Conservation (phyloP, 2,797 vertebrate species). For the Knipowitschia caucasica region DNA sequence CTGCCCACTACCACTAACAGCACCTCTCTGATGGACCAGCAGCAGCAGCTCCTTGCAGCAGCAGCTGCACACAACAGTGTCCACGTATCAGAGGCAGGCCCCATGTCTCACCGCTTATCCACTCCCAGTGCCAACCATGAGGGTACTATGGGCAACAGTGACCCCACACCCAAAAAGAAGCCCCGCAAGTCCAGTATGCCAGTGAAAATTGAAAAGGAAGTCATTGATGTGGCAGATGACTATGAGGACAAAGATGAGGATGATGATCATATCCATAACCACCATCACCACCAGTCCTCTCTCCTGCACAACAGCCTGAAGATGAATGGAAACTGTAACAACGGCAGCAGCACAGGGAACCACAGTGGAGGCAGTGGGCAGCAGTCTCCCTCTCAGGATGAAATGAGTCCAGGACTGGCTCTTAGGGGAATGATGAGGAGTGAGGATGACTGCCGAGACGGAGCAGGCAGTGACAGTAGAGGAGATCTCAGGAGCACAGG, state of each 20-base stretch:
- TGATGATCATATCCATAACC: conserved; percentile 75
- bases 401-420: conserved; percentile 91
- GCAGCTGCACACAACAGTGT: conserved; percentile 68
- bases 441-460: conserved; percentile 85
- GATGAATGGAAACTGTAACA: conserved; percentile 78
- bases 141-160: conserved; percentile 70
- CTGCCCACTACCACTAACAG: conserved; percentile 83
- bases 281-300: conserved; percentile 67
- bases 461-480: conserved; percentile 63
- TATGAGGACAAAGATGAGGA: conserved; percentile 96
- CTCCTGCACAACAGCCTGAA: conserved; percentile 75
- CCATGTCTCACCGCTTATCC: conserved; percentile 69
- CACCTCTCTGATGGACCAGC: conserved; percentile 74
- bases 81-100: conserved; percentile 63
- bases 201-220: conserved; percentile 98
- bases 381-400: conserved; percentile 93
- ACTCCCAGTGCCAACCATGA: conserved; percentile 74
- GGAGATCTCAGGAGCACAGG: conserved; percentile 68
- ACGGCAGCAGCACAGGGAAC: conserved; percentile 68
- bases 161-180: conserved; percentile 96
- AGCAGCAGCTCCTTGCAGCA: conserved; percentile 77
- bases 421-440: conserved; percentile 90
- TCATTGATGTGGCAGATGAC: conserved; percentile 95
- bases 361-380: conserved; percentile 78
- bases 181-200: conserved; percentile 99